phyloP scores from a whole-genome alignment of 2,888 invertebrate species.

The Meiosimyza decipiens region DNA sequence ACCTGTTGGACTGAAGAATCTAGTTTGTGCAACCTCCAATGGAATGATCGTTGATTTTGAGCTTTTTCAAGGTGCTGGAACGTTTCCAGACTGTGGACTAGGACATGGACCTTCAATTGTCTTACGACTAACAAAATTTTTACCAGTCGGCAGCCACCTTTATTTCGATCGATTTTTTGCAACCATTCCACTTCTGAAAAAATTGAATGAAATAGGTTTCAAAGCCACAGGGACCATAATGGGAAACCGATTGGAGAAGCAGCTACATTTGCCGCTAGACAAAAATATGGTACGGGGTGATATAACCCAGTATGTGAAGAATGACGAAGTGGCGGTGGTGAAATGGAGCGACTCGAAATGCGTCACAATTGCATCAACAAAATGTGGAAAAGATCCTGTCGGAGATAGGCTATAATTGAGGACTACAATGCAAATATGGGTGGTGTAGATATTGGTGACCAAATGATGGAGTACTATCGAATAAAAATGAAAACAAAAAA shows the following conservation, averaged over 20 bases:
- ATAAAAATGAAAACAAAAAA: conserved; percentile 16
- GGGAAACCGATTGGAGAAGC: conserved; percentile 1
- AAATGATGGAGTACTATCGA: conserved; percentile 16
- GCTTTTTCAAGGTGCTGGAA: conserved; percentile 49
- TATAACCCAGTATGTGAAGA: neutral
- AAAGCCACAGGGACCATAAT: neutral
- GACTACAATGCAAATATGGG: neutral
- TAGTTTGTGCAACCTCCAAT: conserved; percentile 51
- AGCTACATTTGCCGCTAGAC: neutral
- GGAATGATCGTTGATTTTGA: conserved; percentile 47
- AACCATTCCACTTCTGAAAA: neutral
- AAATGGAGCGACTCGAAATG: neutral
- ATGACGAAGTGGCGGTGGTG: neutral
- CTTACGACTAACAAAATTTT: conserved; percentile 41
- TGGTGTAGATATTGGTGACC: neutral
- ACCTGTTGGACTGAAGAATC: conserved; percentile 56
- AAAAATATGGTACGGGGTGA: neutral
- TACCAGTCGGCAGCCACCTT: conserved; percentile 15
- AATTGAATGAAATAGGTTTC: neutral
- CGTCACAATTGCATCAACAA: neutral
- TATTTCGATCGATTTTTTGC: neutral
- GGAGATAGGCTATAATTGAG: neutral
- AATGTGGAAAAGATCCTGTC: neutral
- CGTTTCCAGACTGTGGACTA: conserved; percentile 42
- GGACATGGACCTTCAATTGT: conserved; percentile 45